phyloP scores from a whole-genome alignment of 2,113 vertebrate genomes.

The Cairina moschata region DNA sequence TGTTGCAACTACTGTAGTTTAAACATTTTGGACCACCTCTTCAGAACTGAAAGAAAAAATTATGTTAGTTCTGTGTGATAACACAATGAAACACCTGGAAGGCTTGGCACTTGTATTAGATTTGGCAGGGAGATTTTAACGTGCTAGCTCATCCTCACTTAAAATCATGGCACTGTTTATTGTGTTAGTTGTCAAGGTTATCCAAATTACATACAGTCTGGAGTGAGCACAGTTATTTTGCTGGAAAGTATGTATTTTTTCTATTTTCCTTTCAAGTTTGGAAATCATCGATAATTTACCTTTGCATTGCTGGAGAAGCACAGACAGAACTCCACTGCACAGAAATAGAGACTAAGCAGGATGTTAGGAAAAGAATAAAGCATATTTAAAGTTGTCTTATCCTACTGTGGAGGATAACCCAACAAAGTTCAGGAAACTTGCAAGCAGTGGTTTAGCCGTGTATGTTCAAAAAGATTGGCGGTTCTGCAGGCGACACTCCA shows the following conservation, averaged over 20 bases:
- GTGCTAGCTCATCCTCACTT: constrained; percentile 53
- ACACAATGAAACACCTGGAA: constrained; percentile 86
- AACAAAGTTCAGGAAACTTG: background rate
- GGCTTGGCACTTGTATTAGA: constrained; percentile 73
- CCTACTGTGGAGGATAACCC: background rate
- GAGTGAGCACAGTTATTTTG: background rate
- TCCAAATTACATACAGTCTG: constrained; percentile 35
- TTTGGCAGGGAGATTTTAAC: constrained; percentile 72
- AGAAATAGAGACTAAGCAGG: background rate
- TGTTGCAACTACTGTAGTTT: constrained; percentile 81
- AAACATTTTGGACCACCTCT: constrained; percentile 83
- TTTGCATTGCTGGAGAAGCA: background rate
- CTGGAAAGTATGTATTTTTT: background rate
- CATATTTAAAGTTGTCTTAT: background rate
- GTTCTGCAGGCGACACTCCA: background rate
- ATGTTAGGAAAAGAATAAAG: background rate
- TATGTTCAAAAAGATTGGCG: background rate
- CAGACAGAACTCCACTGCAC: background rate
- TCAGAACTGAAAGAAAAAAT: constrained; percentile 79
- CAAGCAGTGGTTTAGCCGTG: background rate
- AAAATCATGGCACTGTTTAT: constrained; percentile 66
- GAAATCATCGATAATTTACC: background rate
- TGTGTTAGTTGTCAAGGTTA: constrained; percentile 75
- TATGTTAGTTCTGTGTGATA: constrained; percentile 76
- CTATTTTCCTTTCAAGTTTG: background rate